Conservation (phyloP, 2,888 invertebrate species). For the Crepidodera aurea region DNA sequence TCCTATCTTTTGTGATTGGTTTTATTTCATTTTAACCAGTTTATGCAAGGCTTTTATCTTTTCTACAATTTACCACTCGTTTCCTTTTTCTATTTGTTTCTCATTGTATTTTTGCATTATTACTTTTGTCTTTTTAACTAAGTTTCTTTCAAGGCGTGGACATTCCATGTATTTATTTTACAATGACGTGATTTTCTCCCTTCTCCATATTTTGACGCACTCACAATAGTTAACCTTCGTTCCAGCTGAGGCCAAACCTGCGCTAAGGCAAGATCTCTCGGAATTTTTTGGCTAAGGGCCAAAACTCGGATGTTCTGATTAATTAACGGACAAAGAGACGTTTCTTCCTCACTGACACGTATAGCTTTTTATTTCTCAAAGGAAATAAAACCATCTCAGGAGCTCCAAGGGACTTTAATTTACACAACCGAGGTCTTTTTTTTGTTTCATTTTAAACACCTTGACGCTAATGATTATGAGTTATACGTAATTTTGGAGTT, state of each 20-base stretch:
- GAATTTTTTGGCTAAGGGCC: conserved; percentile 7
- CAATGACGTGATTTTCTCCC: no score
- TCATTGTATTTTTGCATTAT: no score
- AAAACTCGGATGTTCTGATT: background rate
- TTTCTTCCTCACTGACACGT: background rate
- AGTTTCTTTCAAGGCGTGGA: no score
- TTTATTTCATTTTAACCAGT: no score
- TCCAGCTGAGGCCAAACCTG: background rate
- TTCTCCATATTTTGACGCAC: no score
- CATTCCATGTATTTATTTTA: no score
- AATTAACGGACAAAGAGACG: conserved; percentile 5
- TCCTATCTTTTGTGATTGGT: no score
- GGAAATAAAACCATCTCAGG: background rate
- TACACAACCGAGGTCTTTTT: background rate
- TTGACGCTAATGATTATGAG: background rate
- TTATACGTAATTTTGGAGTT: background rate
- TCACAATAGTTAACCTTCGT: background rate
- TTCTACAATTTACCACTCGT: no score
- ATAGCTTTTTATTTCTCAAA: conserved; percentile 7
- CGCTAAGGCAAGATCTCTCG: background rate
- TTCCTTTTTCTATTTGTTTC: no score
- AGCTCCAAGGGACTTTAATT: background rate
- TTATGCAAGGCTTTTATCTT: no score
- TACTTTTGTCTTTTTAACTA: no score
- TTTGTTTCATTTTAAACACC: background rate